Evolutionary conservation across 64 coral and sea anemone genomes (phyloP).

Genomic region (Montipora sp.): DNA sequence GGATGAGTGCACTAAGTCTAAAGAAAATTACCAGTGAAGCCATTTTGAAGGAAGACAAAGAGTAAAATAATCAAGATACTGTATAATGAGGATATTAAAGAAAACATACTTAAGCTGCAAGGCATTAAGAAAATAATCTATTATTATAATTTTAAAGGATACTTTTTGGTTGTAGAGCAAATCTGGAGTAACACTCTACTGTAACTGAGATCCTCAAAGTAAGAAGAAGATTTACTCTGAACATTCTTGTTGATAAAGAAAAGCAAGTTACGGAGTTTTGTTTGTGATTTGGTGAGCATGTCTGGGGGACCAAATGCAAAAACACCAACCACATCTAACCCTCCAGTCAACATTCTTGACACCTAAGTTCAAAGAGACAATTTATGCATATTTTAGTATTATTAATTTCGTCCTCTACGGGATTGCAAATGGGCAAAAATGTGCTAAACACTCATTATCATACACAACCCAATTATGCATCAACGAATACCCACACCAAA

Average conservation of each 20-base stretch:
- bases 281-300: constrained; percentile 51
- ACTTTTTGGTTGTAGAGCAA: constrained; percentile 76
- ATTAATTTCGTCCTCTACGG: too few relatives aligned
- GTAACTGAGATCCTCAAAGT: constrained; percentile 51
- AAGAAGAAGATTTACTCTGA: constrained; percentile 41
- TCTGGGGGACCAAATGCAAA: constrained; percentile 74
- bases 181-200: constrained; percentile 69
- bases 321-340: constrained; percentile 55
- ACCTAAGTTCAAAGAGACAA: constrained; percentile 21
- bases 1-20: too few relatives aligned
- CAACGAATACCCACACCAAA: too few relatives aligned
- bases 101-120: too few relatives aligned
- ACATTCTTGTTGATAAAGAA: constrained; percentile 50
- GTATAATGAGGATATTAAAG: too few relatives aligned
- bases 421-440: too few relatives aligned
- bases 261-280: constrained; percentile 54
- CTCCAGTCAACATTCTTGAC: constrained; percentile 69
- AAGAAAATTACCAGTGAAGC: too few relatives aligned
- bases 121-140: too few relatives aligned
- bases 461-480: too few relatives aligned
- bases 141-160: neutral
- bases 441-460: too few relatives aligned
- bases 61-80: too few relatives aligned
- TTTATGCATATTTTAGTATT: neutral
- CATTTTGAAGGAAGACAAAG: too few relatives aligned